phyloP scores from a whole-genome alignment of 2,888 invertebrate species.

The Apodemia hepburni region DNA sequence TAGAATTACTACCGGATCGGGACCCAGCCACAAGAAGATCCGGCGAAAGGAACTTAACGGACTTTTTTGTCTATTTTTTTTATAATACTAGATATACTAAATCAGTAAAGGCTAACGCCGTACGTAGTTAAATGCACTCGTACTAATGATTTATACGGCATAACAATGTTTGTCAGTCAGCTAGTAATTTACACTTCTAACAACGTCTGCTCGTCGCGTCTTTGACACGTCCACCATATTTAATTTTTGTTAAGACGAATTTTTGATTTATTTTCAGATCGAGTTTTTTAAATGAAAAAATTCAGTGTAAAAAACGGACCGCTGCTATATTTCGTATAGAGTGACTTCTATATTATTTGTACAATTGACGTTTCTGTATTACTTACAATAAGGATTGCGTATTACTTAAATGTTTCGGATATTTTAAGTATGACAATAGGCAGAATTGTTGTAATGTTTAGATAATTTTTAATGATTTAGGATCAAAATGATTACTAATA shows the following conservation, averaged over 20 bases:
- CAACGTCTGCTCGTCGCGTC: too few relatives aligned
- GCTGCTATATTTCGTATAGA: neutral
- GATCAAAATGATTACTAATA: constrained; percentile 22
- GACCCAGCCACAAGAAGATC: too few relatives aligned
- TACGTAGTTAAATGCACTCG: too few relatives aligned
- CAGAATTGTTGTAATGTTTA: constrained; percentile 36
- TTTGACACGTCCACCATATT: too few relatives aligned
- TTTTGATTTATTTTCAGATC: neutral
- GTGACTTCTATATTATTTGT: constrained; percentile 5
- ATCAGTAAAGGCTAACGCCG: too few relatives aligned
- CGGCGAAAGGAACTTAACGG: too few relatives aligned
- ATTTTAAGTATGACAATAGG: constrained; percentile 32
- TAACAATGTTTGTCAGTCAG: too few relatives aligned
- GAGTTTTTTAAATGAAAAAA: neutral
- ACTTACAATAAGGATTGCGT: constrained; percentile 18
- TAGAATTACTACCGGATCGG: too few relatives aligned
- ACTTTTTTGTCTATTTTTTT: too few relatives aligned
- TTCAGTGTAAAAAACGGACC: neutral
- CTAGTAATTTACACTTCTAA: too few relatives aligned
- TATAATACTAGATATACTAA: too few relatives aligned
- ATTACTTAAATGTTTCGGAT: constrained; percentile 36
- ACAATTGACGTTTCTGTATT: constrained; percentile 5
- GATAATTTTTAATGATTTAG: constrained; percentile 8
- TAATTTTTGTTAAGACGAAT: neutral
- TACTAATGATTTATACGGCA: too few relatives aligned